Percentiles rank a stretch among this genome's conserved stretches.
Evolutionary conservation across 2,797 vertebrate species (phyloP).

Genomic region (Ammospiza maritima): DNA sequence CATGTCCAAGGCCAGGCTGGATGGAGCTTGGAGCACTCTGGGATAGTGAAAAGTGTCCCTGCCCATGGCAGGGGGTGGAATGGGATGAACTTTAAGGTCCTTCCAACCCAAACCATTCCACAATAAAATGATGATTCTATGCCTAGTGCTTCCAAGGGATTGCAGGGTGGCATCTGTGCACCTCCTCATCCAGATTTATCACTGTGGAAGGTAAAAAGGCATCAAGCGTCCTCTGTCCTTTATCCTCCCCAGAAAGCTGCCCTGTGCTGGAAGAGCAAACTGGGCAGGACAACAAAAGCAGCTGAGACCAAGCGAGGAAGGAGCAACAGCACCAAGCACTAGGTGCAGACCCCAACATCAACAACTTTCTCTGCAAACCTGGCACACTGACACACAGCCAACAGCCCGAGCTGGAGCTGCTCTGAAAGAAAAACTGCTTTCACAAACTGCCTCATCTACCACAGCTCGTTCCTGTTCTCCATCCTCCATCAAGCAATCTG

Average conservation of each 20-base stretch:
- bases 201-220: background rate
- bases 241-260: background rate
- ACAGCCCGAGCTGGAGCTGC: fast-evolving
- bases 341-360: background rate
- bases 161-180: background rate
- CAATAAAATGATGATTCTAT: background rate
- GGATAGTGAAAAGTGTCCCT: background rate
- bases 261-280: background rate
- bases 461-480: background rate
- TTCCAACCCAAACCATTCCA: background rate
- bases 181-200: background rate
- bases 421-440: background rate
- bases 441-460: background rate
- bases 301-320: fast-evolving
- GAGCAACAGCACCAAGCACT: background rate
- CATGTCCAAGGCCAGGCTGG: fast-evolving
- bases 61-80: fast-evolving
- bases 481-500: background rate
- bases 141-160: background rate
- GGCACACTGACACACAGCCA: background rate
- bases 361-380: fast-evolving
- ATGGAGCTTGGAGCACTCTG: fast-evolving
- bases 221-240: background rate
- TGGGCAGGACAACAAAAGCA: background rate
- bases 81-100: background rate